These are phyloP conservation scores for Eurystomus glaucurus DNA, from an alignment of 2,797 vertebrate genomes.

Conservation along the genomic window DNA sequence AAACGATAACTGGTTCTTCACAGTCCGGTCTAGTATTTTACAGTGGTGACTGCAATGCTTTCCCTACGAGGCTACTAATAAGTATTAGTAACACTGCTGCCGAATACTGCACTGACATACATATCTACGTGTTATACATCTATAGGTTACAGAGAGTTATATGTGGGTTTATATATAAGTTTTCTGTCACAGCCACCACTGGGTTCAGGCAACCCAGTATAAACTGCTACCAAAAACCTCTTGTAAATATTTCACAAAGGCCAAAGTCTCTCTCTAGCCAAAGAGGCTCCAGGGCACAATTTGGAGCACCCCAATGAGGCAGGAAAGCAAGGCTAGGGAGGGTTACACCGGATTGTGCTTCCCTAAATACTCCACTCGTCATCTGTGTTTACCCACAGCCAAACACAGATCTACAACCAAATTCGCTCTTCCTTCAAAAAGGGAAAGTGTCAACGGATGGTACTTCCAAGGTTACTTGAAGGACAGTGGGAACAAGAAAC, in stretches of 20 bases:
- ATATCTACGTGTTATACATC: not conserved
- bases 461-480: not conserved
- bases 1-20: not conserved
- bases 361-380: not conserved
- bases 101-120: accelerated
- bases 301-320: too few species aligned
- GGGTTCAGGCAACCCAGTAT: not conserved
- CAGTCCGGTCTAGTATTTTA: not conserved
- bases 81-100: not conserved
- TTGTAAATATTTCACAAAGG: not conserved
- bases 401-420: not conserved
- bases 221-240: not conserved
- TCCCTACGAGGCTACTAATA: not conserved
- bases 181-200: not conserved
- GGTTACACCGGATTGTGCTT: not conserved
- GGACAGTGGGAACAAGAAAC: not conserved
- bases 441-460: not conserved
- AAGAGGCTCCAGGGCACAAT: not conserved
- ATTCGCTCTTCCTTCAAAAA: not conserved
- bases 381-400: not conserved
- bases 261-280: not conserved
- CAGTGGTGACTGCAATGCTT: not conserved
- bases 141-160: not conserved
- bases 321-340: not conserved
- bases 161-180: not conserved